Conservation (phyloP, 1,140 invertebrate genomes). For the Zaprionus nigranus region DNA sequence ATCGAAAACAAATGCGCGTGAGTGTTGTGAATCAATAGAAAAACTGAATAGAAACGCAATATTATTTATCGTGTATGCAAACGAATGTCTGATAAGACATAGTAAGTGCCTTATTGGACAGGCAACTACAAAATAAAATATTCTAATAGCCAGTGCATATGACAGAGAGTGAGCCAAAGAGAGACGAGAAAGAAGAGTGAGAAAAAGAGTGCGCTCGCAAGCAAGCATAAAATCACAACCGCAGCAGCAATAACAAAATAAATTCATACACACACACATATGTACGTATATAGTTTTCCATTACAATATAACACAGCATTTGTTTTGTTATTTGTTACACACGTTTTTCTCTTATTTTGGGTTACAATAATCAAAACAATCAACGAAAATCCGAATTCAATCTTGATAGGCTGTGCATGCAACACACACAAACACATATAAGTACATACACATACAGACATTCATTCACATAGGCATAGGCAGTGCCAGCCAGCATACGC, state of each 20-base stretch:
- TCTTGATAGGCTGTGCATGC: constrained; percentile 44
- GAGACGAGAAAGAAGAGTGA: constrained; percentile 36
- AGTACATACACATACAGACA: not conserved
- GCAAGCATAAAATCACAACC: constrained; percentile 70
- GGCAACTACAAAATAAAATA: constrained; percentile 22
- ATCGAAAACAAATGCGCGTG: constrained; percentile 56
- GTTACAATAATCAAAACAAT: constrained; percentile 45
- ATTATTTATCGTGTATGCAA: constrained; percentile 6
- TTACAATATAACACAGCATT: constrained; percentile 24
- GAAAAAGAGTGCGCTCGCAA: constrained; percentile 34
- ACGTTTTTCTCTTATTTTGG: constrained; percentile 30
- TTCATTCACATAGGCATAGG: constrained; percentile 26
- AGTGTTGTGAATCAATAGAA: constrained; percentile 41
- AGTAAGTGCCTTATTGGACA: constrained; percentile 22
- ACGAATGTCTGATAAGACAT: constrained; percentile 23
- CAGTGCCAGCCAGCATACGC: constrained; percentile 44
- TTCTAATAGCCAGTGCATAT: constrained; percentile 48
- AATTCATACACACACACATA: constrained; percentile 56
- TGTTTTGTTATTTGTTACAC: constrained; percentile 34
- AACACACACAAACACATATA: constrained; percentile 24
- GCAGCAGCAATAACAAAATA: constrained; percentile 76
- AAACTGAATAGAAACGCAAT: constrained; percentile 32
- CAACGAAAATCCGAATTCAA: constrained; percentile 45
- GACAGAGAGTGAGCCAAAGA: constrained; percentile 31
- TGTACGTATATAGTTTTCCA: constrained; percentile 45